Evolutionary conservation across 1,140 invertebrate species (phyloP).

Genomic region (Cryptotermes secundus): DNA sequence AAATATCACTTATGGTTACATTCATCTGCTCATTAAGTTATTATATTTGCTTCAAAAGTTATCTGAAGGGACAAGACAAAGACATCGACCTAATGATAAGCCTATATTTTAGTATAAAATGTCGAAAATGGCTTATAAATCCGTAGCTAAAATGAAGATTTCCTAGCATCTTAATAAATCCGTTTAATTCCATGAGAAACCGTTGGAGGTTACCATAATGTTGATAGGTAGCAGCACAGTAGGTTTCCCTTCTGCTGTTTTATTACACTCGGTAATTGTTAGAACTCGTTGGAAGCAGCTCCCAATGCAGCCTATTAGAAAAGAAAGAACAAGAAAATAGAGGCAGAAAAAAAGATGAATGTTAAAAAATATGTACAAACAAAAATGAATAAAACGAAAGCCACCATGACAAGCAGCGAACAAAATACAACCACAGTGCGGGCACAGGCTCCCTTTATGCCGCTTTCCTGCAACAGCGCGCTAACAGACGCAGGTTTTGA

Average conservation of each 20-base stretch:
- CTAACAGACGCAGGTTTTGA: neutral
- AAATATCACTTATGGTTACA: too few relatives aligned
- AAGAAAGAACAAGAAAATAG: neutral
- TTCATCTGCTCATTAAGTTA: too few relatives aligned
- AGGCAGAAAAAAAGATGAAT: neutral
- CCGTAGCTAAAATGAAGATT: too few relatives aligned
- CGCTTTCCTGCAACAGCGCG: neutral
- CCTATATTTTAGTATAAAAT: too few relatives aligned
- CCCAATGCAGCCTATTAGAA: neutral
- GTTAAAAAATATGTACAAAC: conserved; percentile 12
- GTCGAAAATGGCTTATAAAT: too few relatives aligned
- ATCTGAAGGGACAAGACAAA: too few relatives aligned
- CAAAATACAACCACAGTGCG: neutral
- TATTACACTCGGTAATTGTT: conserved; percentile 5
- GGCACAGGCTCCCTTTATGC: neutral
- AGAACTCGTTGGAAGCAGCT: neutral
- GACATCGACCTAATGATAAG: too few relatives aligned
- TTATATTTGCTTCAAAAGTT: too few relatives aligned
- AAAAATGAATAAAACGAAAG: neutral
- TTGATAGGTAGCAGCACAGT: neutral
- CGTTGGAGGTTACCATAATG: too few relatives aligned
- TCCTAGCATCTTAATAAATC: too few relatives aligned
- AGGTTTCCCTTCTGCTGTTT: neutral
- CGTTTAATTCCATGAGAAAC: too few relatives aligned
- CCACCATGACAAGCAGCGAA: conserved; percentile 13